Evolutionary conservation across 2,113 vertebrate species (phyloP), one percentile per base, ranked within the genome.

Genomic region (Diphyllodes magnificus): DNA sequence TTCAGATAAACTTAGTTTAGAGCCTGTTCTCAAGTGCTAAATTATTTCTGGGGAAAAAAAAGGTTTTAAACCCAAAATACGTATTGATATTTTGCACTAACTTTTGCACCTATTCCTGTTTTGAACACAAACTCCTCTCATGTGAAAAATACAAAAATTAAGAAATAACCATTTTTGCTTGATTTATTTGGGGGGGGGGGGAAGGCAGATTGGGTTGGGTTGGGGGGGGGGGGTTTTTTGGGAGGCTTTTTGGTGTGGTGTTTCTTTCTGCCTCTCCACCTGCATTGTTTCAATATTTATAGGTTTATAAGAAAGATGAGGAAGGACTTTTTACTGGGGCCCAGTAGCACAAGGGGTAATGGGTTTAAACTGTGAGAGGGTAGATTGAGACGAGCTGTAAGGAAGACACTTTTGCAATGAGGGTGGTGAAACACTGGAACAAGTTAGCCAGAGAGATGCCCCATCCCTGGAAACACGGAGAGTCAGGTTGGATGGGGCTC

Each of bases 401-500:
- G 35, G 22, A 77, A 33, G 14, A 22, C 5, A 13, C n/a, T 45
- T 24, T 31, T 40, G 56, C 7, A 3, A 11, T 24, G 4, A 37
- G 51, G 5, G 5, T 56, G 11, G 17, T 35, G 21, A 75, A 31
- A 69, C 65, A n/a, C 40, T 37, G 19, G 10, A 30, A 40, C 11
- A 45, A 6, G 51, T 39, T 65, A 28, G 10, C 12, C 33, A 31
- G 54, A 64, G 7, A 50, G 49, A 68, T 13, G 14, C 5, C 17
- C 2, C n/a, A 70, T 20, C 7, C 11, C 23, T 47, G n/a, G 27
- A 47, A 60, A 44, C 10, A 24, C 4, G 50, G 9, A 59, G 19
- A 39, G 9, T 5, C 35, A 54, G 8, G 13, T 0, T 37, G 35
- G 19, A 73, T 0, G 0, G 12, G 10, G 7, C 9, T 60, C 17